Conservation (phyloP, 2,888 invertebrate genomes). For the Rhagium mordax region DNA sequence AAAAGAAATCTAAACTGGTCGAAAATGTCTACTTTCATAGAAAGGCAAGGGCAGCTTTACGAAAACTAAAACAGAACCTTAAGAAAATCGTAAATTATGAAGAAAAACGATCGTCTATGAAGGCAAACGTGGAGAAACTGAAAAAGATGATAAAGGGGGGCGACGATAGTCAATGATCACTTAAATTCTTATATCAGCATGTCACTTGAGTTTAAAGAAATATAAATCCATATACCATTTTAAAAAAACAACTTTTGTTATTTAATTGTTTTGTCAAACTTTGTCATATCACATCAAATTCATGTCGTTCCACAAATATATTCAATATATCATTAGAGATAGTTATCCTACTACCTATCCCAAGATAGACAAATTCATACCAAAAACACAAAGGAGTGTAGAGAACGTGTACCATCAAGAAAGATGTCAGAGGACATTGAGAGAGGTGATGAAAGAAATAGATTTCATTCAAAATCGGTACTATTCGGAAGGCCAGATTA, state of each 20-base stretch:
- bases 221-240: conserved; percentile 3
- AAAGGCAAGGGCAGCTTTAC: neutral
- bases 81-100: conserved; percentile 1
- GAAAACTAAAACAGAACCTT: neutral
- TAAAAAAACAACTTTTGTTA: conserved; percentile 9
- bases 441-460: neutral
- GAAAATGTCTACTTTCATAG: neutral
- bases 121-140: neutral
- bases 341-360: neutral
- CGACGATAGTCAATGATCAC: neutral
- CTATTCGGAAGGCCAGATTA: neutral
- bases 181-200: neutral
- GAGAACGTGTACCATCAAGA: neutral
- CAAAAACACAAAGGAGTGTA: neutral
- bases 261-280: neutral
- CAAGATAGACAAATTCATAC: neutral
- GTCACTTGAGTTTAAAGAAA: neutral
- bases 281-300: conserved; percentile 11
- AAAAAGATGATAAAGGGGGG: conserved; percentile 1
- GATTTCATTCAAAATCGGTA: neutral
- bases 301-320: conserved; percentile 1
- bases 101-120: neutral
- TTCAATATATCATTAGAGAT: neutral
- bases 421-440: neutral
- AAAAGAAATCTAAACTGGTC: neutral